Evolutionary conservation across 2,113 vertebrate species (phyloP).

Genomic region (Hippotragus niger): DNA sequence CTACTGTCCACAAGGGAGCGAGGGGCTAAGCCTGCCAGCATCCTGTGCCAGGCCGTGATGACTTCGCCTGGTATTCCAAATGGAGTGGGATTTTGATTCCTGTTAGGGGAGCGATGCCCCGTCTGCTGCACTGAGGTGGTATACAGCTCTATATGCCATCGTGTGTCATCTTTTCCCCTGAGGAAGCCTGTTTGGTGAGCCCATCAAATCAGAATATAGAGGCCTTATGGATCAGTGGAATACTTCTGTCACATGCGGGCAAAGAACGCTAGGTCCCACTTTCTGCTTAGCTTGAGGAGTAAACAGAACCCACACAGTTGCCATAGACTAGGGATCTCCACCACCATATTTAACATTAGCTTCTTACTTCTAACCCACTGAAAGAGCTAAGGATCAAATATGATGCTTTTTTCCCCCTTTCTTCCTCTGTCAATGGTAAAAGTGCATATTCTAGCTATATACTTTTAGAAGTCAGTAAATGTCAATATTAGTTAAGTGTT

Average conservation of each 20-base stretch:
- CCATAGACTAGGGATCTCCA: not conserved
- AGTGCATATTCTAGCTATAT: conserved; percentile 74
- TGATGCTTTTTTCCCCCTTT: not conserved
- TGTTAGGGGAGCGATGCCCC: too few relatives aligned
- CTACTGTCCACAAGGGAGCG: not conserved
- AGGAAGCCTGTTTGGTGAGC: not conserved
- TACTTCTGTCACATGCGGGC: not conserved
- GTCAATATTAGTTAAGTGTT: conserved; percentile 85
- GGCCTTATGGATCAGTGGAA: not conserved
- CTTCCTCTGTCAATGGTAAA: not conserved
- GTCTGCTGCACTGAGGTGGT: not conserved
- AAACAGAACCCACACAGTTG: not conserved
- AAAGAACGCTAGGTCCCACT: not conserved
- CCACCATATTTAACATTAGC: not conserved
- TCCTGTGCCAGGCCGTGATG: too few relatives aligned
- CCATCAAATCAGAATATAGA: not conserved
- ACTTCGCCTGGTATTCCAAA: not conserved
- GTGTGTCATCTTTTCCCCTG: not conserved
- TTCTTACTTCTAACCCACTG: not conserved
- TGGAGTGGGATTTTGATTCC: not conserved
- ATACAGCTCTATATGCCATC: not conserved
- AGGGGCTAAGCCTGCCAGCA: not conserved
- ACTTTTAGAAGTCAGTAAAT: conserved; percentile 81
- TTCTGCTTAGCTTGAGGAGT: not conserved
- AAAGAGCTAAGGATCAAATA: not conserved